Conservation (phyloP, 2,113 vertebrate genomes). For the Hoplias malabaricus region DNA sequence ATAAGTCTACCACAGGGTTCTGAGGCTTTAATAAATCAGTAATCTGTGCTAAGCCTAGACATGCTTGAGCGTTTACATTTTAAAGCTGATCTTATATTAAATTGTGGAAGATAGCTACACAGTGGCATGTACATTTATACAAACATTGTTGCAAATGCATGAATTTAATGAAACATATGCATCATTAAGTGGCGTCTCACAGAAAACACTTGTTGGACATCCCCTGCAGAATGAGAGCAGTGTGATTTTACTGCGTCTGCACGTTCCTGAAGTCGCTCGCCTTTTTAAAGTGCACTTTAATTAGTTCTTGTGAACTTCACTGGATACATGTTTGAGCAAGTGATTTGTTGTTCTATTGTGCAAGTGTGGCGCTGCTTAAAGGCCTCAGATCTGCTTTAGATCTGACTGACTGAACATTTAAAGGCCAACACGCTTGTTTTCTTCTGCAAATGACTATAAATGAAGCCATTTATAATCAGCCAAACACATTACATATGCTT, state of each 20-base stretch:
- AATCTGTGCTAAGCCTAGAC: too few relatives aligned
- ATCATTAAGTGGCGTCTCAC: background rate
- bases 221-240: background rate
- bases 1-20: too few relatives aligned
- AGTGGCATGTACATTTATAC: too few relatives aligned
- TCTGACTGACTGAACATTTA: background rate
- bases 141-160: too few relatives aligned
- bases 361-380: background rate
- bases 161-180: too few relatives aligned
- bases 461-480: background rate
- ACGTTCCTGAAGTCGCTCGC: background rate
- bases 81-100: too few relatives aligned
- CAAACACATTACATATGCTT: slow-evolving; percentile 1
- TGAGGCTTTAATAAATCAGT: too few relatives aligned
- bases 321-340: background rate
- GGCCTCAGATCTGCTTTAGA: background rate
- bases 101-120: too few relatives aligned
- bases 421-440: background rate
- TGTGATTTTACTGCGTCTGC: background rate
- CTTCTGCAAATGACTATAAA: background rate
- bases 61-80: too few relatives aligned
- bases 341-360: background rate
- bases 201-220: background rate
- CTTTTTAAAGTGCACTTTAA: background rate
- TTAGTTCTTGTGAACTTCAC: background rate